Evolutionary conservation across 2,113 vertebrate genomes (phyloP).

Genomic region (Oncorhynchus gorbuscha): DNA sequence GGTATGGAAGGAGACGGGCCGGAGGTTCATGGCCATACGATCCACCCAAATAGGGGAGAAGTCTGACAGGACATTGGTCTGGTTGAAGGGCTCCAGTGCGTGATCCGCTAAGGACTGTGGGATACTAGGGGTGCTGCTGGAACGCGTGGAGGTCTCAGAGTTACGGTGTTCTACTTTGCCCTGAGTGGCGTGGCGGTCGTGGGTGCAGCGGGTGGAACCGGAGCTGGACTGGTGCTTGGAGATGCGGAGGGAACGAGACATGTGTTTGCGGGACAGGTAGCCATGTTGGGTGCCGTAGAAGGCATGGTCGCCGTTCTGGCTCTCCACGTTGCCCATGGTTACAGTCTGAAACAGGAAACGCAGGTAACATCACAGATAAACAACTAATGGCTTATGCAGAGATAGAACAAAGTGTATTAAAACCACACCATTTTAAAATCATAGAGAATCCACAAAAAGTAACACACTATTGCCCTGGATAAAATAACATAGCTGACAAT

Average conservation of each 20-base stretch:
- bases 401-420: too few species aligned
- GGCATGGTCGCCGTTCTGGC: slow-evolving; percentile 86
- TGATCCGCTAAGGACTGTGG: slow-evolving; percentile 92
- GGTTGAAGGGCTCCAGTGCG: slow-evolving; percentile 87
- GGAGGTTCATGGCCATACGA: slow-evolving; percentile 85
- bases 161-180: slow-evolving; percentile 86
- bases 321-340: slow-evolving; percentile 96
- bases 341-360: slow-evolving; percentile 40
- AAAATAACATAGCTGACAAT: too few species aligned
- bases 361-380: too few species aligned
- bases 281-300: slow-evolving; percentile 80
- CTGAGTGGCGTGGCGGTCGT: slow-evolving; percentile 76
- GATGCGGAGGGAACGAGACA: slow-evolving; percentile 88
- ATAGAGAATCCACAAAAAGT: too few species aligned
- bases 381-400: too few species aligned
- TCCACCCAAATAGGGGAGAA: slow-evolving; percentile 91
- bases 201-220: slow-evolving; percentile 43
- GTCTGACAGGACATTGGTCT: slow-evolving; percentile 79
- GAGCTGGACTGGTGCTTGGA: slow-evolving; percentile 72
- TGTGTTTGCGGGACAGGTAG: slow-evolving; percentile 87
- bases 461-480: too few species aligned
- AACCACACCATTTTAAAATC: too few species aligned
- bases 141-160: slow-evolving; percentile 91
- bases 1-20: slow-evolving; percentile 88
- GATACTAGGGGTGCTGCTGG: slow-evolving; percentile 97